Evolutionary conservation across 2,113 vertebrate species (phyloP), one percentile per base, ranked within the genome.

Genomic region (Ailurus styani): DNA sequence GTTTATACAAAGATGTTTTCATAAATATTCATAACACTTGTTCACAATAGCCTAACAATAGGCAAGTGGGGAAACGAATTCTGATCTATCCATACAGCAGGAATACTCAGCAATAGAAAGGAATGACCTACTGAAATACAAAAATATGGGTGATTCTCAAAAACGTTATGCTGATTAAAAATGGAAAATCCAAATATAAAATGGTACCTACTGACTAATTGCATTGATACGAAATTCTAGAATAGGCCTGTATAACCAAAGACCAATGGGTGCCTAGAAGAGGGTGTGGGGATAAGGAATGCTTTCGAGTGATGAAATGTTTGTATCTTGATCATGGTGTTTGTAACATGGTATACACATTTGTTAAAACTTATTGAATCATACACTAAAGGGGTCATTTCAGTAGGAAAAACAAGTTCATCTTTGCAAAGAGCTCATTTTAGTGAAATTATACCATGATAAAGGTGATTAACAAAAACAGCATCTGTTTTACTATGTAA

Each of bases 391-490:
- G n/a, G 29, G 73, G 73, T 31, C 42, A 45, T 45, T 45, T 75
- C 17, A 47, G 27, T 31, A 47, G 42, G 15, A 77, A 47, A 72
- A 47, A n/a, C n/a, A 72, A 72, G 57, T 60, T 60, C 29, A 29
- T 57, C 82, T 92, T 83, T 57, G 25, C 17, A 52, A 70, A 60
- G 13, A 23, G 13, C 83, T 64, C 29, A 57, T 60, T 62, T 40
- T 23, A 42, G 5, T 89, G 10, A 62, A 91, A 86, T 73, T 37
- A 92, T 31, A 60, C 5, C 15, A n/a, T 9, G 10, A n/a, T 21
- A 29, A 82, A 87, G 11, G 20, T 75, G 23, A 68, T 82, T 91
- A 91, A 86, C 60, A 57, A 83, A 83, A 60, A 20, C 10, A 70
- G 20, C 21, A 45, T 50, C 75, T 84, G 57, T n/a, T n/a, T n/a